phyloP scores from a whole-genome alignment of 2,797 vertebrate genomes.

The Molothrus aeneus region DNA sequence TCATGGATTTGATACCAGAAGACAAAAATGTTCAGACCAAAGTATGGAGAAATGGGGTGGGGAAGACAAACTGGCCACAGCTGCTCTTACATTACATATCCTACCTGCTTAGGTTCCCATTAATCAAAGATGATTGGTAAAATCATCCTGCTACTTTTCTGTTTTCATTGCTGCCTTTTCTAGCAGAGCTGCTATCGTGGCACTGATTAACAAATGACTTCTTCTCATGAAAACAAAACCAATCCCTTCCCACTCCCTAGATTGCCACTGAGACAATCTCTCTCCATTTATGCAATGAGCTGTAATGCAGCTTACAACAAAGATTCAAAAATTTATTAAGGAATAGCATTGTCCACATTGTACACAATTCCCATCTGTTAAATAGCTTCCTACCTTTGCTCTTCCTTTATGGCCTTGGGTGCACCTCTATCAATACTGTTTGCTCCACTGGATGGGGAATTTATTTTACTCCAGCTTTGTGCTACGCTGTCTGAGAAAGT shows the following conservation, averaged over 20 bases:
- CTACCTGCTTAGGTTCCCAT: not conserved
- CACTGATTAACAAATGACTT: not conserved
- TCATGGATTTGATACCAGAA: not conserved
- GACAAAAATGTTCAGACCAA: not conserved
- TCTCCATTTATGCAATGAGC: not conserved
- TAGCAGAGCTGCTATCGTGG: not conserved
- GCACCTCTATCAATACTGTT: not conserved
- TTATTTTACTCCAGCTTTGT: not conserved
- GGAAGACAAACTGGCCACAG: not conserved
- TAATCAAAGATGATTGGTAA: not conserved
- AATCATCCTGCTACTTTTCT: not conserved
- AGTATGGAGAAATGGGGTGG: not conserved
- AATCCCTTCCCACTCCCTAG: accelerated
- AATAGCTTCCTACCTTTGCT: not conserved
- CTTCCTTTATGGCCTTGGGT: not conserved
- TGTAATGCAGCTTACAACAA: not conserved
- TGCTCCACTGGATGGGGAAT: not conserved
- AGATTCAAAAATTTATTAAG: not conserved
- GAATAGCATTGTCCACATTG: not conserved
- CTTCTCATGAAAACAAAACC: not conserved
- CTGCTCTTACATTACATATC: not conserved
- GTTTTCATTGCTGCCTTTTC: not conserved
- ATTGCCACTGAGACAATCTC: not conserved
- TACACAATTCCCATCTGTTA: not conserved
- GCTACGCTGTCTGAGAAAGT: not conserved